Base-by-base conservation (phyloP, 1,140 invertebrate genomes). In the Cotesia chilonis region DNA sequence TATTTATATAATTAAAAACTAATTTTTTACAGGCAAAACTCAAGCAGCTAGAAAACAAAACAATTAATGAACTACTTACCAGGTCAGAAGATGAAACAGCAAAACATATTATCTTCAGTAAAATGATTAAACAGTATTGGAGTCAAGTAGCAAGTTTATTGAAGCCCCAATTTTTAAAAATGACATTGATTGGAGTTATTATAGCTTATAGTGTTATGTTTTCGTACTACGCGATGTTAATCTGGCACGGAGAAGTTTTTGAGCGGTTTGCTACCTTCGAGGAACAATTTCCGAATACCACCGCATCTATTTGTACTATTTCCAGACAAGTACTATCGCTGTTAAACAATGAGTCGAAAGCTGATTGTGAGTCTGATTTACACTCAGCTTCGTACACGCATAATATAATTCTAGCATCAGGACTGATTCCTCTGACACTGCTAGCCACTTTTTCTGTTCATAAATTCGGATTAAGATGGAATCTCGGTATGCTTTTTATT, bases 171-270 rank as follows among this genome's bases (percentile, higher is more conserved):
- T 59, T 68, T 52, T 12, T 77, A 7, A 1, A 17, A n/a, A 66
- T 28, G 14, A 77, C 70, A 0, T 55, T 68, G 1, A 70, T 70
- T 57, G 17, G 60, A 0, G 73, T 71, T 57, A 37, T 63, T 37
- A 17, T 75, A 2, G 72, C 70, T 55, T 75, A 66, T 14, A 68
- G 72, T 61, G 14, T 75, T 47, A 73, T 77, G 60, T 66, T 78
- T 14, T 84, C 82, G 78, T 92, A 91, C 79, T 92, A 91, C 79
- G 90, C 90, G 0, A 80, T 92, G 17, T 90, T 91, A 84, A 88
- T 92, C 81, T 92, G 91, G 91, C 90, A 92, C 81, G 91, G 91
- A 47, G 91, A 92, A 76, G 82, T 92, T 38, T 92, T 91, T 78
- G 89, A 90, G 79, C 79, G 91, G 52, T 90, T 91, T 79, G 88